A percentile compares a stretch with the other conserved stretches of the same genome.
phyloP scores from a whole-genome alignment of 2,797 vertebrate species.

The Lemur catta region DNA sequence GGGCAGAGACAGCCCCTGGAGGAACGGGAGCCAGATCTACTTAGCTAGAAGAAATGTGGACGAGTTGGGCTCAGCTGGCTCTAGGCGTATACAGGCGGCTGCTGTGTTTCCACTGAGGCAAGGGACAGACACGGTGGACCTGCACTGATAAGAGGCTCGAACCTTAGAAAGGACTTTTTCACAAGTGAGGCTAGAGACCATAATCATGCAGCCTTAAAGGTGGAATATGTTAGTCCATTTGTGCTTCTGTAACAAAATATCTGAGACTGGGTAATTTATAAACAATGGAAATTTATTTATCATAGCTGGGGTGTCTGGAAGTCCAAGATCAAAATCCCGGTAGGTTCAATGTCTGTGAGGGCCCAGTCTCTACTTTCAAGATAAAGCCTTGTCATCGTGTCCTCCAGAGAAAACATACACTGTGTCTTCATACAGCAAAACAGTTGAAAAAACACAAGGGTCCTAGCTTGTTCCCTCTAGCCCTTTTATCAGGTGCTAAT shows the following conservation, averaged over 20 bases:
- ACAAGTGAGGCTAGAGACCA: background rate
- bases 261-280: background rate
- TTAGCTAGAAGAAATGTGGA: slow-evolving; percentile 23
- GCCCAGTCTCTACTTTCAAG: background rate
- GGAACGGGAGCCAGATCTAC: background rate
- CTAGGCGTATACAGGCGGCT: background rate
- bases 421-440: background rate
- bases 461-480: background rate
- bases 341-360: background rate
- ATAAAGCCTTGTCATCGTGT: background rate
- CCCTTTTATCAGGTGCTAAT: background rate
- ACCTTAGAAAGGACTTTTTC: background rate
- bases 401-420: no score
- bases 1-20: background rate
- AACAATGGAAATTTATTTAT: background rate
- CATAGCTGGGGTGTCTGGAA: background rate
- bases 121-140: background rate
- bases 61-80: background rate
- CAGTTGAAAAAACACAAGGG: no score
- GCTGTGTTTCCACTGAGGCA: background rate
- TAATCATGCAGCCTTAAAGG: background rate
- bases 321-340: background rate
- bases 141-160: background rate
- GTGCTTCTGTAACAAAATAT: background rate
- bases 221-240: background rate